Conservation (phyloP, 2,888 invertebrate genomes). For the Encarsia formosa region DNA sequence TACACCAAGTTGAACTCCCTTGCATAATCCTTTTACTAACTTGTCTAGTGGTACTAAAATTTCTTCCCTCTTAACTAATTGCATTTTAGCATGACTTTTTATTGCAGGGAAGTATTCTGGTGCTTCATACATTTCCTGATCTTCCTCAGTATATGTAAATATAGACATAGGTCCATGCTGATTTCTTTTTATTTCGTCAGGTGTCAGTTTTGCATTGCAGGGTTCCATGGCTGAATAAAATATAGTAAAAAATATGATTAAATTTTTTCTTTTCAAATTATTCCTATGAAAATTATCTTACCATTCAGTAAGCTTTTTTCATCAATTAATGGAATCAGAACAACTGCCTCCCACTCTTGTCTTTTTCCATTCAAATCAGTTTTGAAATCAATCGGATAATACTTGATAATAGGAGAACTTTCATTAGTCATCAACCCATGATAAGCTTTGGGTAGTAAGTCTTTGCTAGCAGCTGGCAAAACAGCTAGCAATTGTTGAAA, state of each 20-base stretch:
- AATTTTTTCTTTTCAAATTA: background rate
- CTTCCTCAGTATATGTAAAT: constrained; percentile 63
- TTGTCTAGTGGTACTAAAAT: constrained; percentile 57
- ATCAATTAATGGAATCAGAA: constrained; percentile 89
- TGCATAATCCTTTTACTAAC: constrained; percentile 68
- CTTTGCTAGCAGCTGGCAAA: constrained; percentile 79
- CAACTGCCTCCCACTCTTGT: constrained; percentile 95
- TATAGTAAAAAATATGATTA: background rate
- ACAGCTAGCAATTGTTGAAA: constrained; percentile 89
- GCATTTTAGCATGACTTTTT: constrained; percentile 58
- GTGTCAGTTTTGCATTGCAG: constrained; percentile 62
- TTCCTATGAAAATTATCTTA: constrained; percentile 19
- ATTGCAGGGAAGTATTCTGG: constrained; percentile 62
- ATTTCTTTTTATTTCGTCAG: constrained; percentile 73
- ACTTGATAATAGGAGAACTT: constrained; percentile 79
- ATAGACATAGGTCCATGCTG: constrained; percentile 82
- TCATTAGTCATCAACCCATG: constrained; percentile 74
- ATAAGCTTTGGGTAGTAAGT: constrained; percentile 72
- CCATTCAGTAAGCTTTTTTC: constrained; percentile 57
- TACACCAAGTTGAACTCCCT: constrained; percentile 64
- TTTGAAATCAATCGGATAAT: constrained; percentile 86
- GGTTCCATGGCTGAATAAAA: constrained; percentile 63
- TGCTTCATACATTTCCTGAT: constrained; percentile 58
- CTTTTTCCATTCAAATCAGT: constrained; percentile 94
- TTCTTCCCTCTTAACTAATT: constrained; percentile 56